phyloP scores from a whole-genome alignment of 35 echinoderm and acorn worm species.

The Hemicentrotus pulcherrimus region DNA sequence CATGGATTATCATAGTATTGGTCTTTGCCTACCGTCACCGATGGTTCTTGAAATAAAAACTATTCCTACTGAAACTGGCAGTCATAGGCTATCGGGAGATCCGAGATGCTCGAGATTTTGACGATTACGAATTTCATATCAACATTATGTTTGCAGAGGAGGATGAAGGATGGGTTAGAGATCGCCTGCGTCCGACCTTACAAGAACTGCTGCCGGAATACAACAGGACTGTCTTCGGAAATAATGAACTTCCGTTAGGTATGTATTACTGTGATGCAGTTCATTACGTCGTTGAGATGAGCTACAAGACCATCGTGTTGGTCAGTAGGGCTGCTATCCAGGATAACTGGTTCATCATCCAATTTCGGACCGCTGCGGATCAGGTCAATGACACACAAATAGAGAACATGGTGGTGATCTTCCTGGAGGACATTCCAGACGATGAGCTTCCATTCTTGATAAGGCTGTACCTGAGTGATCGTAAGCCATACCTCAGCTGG shows the following conservation, averaged over 20 bases:
- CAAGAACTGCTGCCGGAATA: neutral
- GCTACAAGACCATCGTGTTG: slow-evolving; percentile 21
- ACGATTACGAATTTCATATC: neutral
- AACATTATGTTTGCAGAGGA: slow-evolving; percentile 8
- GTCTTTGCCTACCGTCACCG: neutral
- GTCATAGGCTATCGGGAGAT: neutral
- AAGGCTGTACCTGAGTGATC: neutral
- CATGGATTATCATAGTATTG: neutral
- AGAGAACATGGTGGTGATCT: neutral
- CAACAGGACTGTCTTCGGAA: neutral
- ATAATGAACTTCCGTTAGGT: neutral
- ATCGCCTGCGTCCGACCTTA: neutral
- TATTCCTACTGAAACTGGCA: neutral
- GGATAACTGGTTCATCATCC: slow-evolving; percentile 20
- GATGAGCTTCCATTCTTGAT: neutral
- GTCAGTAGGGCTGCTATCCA: neutral
- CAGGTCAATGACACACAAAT: neutral
- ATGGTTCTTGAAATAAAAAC: slow-evolving; percentile 19
- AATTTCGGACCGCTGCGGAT: neutral
- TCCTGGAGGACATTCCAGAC: slow-evolving; percentile 12
- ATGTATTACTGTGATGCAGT: slow-evolving; percentile 22
- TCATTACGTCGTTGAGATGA: neutral
- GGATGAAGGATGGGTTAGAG: neutral
- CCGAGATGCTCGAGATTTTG: neutral
- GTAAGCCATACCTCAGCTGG: neutral